phyloP scores from a whole-genome alignment of 53 echinoderm and acorn worm genomes.

The Patiria pectinifera region DNA sequence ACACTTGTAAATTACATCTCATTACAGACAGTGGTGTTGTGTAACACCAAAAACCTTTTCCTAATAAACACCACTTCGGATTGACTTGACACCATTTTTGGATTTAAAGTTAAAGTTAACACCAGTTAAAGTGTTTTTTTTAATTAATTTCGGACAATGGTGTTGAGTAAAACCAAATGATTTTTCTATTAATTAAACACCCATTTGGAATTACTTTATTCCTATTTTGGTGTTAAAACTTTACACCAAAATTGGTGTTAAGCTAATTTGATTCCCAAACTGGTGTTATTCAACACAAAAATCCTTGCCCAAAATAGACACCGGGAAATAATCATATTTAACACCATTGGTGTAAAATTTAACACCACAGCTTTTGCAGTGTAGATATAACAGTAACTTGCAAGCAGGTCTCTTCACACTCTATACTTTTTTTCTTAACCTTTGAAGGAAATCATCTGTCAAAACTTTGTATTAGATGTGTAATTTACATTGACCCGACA shows the following conservation, averaged over 20 bases:
- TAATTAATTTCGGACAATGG: not conserved
- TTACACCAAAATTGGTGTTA: not conserved
- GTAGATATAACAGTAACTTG: no score
- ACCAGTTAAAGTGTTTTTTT: not conserved
- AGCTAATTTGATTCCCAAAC: not conserved
- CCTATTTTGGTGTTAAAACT: conserved; percentile 44
- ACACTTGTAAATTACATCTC: not conserved
- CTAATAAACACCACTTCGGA: not conserved
- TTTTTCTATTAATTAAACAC: no score
- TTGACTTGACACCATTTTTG: not conserved
- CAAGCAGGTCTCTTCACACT: no score
- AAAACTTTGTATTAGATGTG: no score
- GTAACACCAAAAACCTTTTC: conserved; percentile 3
- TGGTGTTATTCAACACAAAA: not conserved
- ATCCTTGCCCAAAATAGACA: conserved; percentile 13
- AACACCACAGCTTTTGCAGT: no score
- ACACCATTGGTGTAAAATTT: no score
- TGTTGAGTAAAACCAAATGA: conserved; percentile 55
- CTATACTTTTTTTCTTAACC: no score
- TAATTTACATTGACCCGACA: no score
- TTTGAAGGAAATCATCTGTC: no score
- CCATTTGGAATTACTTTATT: conserved; percentile 36
- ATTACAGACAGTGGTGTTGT: not conserved
- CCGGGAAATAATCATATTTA: no score
- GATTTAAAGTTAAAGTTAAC: not conserved